Evolutionary conservation across 2,888 invertebrate species (phyloP).

Genomic region (Cylindroiulus punctatus): DNA sequence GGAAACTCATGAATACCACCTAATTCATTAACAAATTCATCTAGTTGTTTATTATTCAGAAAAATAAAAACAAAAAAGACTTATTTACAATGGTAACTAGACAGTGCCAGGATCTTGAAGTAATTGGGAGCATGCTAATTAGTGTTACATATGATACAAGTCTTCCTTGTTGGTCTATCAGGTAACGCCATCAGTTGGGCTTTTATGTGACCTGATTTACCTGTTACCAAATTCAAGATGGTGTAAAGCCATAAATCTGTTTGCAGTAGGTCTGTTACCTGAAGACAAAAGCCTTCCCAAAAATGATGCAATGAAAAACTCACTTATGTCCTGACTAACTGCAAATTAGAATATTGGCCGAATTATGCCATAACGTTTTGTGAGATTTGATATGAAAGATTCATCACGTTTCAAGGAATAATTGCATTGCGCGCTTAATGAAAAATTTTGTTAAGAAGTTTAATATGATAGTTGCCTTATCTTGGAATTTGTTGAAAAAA

Average conservation of each 20-base stretch:
- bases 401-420: not conserved
- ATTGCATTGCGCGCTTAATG: not conserved
- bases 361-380: not conserved
- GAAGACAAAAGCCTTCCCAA: not conserved
- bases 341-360: not conserved
- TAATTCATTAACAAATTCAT: too few species aligned
- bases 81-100: not conserved
- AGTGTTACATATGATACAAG: not conserved
- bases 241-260: not conserved
- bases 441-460: too few species aligned
- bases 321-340: not conserved
- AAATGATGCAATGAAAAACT: not conserved
- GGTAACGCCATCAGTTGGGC: not conserved
- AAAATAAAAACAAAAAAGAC: too few species aligned
- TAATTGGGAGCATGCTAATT: constrained; percentile 4
- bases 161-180: not conserved
- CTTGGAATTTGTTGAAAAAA: not conserved
- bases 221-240: not conserved
- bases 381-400: not conserved
- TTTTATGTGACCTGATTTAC: not conserved
- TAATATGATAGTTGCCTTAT: not conserved
- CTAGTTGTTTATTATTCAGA: not conserved
- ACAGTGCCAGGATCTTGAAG: not conserved
- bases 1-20: not conserved
- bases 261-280: not conserved